phyloP scores from a whole-genome alignment of 2,888 invertebrate species.

The Chironomus riparius region DNA sequence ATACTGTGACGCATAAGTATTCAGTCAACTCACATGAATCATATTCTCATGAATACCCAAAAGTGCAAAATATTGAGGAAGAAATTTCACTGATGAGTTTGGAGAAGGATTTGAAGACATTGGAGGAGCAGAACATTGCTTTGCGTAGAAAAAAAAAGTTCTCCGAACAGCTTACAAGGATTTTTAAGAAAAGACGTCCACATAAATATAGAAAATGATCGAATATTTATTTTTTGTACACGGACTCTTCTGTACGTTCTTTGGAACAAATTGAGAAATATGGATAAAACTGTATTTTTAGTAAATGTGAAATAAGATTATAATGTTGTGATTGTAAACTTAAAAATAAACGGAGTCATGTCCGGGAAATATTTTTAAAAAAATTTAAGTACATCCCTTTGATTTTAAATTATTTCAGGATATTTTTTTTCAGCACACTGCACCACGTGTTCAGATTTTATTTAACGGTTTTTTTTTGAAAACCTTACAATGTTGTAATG shows the following conservation, averaged over 20 bases:
- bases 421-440: neutral
- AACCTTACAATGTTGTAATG: too few relatives aligned
- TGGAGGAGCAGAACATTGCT: neutral
- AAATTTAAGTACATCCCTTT: neutral
- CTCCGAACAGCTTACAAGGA: neutral
- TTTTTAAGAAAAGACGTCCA: neutral
- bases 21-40: neutral
- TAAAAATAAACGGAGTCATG: neutral
- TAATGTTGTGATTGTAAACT: neutral
- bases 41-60: neutral
- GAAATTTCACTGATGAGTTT: conserved; percentile 15
- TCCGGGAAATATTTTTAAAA: neutral
- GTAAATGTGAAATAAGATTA: neutral
- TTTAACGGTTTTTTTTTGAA: neutral
- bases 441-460: neutral
- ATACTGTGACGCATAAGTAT: neutral
- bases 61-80: conserved; percentile 20
- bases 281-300: neutral
- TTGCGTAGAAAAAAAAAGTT: neutral
- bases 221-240: neutral
- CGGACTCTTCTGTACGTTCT: neutral
- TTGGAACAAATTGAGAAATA: neutral
- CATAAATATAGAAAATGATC: neutral
- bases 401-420: neutral
- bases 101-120: conserved; percentile 8